These are phyloP conservation scores for Phragmatobia fuliginosa DNA, from an alignment of 2,888 invertebrate genomes.

Conservation along the genomic window DNA sequence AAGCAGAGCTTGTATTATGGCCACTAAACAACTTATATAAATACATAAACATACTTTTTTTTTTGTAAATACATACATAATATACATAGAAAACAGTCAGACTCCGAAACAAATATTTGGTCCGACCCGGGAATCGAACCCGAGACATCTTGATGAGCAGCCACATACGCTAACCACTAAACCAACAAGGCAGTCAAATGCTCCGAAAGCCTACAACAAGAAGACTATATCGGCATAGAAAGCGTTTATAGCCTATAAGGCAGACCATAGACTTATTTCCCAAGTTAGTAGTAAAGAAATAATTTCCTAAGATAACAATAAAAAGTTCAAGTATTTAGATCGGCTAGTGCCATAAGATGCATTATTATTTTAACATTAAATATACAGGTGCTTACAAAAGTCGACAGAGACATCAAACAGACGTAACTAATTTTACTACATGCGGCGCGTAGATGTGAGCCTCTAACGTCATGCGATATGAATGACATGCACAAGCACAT, in stretches of 20 bases:
- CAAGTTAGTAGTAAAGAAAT: not conserved
- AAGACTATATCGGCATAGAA: too few relatives aligned
- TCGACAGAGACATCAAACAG: constrained; percentile 62
- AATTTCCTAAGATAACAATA: constrained; percentile 9
- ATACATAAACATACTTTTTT: too few relatives aligned
- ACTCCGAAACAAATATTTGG: too few relatives aligned
- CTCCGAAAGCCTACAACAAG: too few relatives aligned
- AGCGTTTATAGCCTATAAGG: not conserved
- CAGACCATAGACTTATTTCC: not conserved
- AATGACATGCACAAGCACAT: constrained; percentile 74
- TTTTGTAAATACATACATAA: too few relatives aligned
- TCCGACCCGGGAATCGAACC: too few relatives aligned
- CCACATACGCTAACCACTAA: too few relatives aligned
- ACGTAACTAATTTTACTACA: constrained; percentile 70
- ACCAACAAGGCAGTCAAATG: too few relatives aligned
- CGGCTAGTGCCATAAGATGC: constrained; percentile 19
- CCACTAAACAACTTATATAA: too few relatives aligned
- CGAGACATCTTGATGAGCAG: too few relatives aligned
- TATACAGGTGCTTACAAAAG: constrained; percentile 55
- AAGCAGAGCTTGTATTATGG: too few relatives aligned
- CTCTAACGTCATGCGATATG: constrained; percentile 71
- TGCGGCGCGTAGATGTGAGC: constrained; percentile 56
- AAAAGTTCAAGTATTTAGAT: constrained; percentile 4
- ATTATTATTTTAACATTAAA: constrained; percentile 25
- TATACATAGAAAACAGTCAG: too few relatives aligned